Evolutionary conservation across 2,888 invertebrate genomes (phyloP).

Genomic region (Empis stercorea): DNA sequence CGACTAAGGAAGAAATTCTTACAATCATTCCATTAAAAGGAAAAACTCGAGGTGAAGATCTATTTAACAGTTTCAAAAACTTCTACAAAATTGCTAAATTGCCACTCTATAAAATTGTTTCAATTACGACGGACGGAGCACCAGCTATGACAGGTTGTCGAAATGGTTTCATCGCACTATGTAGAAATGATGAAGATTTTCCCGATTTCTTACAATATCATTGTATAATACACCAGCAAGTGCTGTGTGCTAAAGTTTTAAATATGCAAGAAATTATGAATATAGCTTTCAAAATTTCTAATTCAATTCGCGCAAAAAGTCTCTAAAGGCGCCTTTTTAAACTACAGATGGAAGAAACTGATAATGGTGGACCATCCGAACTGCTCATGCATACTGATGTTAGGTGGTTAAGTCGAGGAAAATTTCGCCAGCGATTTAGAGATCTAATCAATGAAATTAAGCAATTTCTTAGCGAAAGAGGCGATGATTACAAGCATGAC

Average conservation of each 20-base stretch:
- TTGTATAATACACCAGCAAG: neutral
- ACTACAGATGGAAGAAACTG: neutral
- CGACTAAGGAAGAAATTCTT: neutral
- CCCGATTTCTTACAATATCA: neutral
- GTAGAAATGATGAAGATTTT: conserved; percentile 1
- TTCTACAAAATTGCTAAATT: neutral
- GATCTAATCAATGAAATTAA: neutral
- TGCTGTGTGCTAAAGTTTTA: neutral
- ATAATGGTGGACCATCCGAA: neutral
- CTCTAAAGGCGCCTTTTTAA: neutral
- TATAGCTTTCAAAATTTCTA: neutral
- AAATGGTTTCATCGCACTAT: conserved; percentile 2
- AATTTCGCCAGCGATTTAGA: neutral
- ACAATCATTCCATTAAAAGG: neutral
- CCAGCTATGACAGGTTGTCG: conserved; percentile 1
- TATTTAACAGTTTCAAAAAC: neutral
- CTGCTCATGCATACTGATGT: conserved; percentile 5
- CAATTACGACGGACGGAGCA: conserved; percentile 1
- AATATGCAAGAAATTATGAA: conserved; percentile 1
- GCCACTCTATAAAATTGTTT: neutral
- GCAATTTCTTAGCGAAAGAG: conserved; percentile 5
- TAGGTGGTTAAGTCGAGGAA: conserved; percentile 6
- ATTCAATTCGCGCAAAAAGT: conserved; percentile 1
- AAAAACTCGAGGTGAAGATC: neutral
- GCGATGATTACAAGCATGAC: conserved; percentile 11